Evolutionary conservation across 2,797 vertebrate species (phyloP).

Genomic region (Rallus crepitans): DNA sequence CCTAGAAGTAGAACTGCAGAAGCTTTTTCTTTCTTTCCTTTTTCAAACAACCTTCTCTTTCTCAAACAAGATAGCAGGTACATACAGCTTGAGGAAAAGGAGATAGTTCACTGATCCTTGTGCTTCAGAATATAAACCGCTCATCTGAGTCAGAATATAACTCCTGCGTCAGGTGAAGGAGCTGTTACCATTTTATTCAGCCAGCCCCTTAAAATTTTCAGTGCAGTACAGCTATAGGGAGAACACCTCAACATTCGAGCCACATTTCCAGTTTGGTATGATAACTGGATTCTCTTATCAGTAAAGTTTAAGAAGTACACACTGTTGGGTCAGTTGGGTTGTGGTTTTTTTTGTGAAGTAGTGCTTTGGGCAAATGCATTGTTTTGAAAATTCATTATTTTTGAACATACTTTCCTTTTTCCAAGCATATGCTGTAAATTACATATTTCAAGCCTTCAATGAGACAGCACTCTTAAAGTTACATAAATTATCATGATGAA

Average conservation of each 20-base stretch:
- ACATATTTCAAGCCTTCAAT: neutral
- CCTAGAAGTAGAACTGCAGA: neutral
- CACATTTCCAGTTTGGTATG: neutral
- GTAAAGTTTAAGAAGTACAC: neutral
- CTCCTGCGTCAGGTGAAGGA: neutral
- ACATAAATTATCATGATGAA: constrained; percentile 21
- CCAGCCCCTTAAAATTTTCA: neutral
- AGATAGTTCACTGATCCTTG: neutral
- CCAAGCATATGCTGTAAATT: constrained; percentile 24
- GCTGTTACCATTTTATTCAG: neutral
- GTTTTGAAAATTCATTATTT: constrained; percentile 13
- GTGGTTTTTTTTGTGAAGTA: neutral
- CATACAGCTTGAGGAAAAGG: neutral
- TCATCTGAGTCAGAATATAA: neutral
- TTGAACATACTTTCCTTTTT: neutral
- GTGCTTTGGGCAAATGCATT: neutral
- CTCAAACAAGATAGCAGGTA: neutral
- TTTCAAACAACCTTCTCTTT: neutral
- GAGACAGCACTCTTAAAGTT: neutral
- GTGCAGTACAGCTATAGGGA: neutral
- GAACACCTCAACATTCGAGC: neutral
- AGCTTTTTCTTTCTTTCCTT: neutral
- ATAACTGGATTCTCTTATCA: neutral
- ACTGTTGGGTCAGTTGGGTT: too few species aligned
- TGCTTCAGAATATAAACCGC: neutral